Conservation (phyloP, 2,888 invertebrate genomes). For the Aradus depressus region DNA sequence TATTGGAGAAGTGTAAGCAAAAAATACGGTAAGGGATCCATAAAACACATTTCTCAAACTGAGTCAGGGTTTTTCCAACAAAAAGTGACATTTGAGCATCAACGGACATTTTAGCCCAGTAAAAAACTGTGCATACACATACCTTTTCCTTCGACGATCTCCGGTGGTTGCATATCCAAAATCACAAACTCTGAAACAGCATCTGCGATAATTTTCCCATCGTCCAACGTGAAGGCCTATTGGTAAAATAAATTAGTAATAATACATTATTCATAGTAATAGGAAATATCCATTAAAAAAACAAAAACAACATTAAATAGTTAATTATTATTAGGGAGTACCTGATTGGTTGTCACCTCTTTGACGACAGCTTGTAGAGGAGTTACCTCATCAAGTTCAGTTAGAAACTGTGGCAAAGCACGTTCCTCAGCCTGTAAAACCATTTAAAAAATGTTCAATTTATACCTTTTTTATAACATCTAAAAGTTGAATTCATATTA, state of each 20-base stretch:
- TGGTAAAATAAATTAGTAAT: not conserved
- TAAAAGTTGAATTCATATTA: not conserved
- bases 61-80: too few relatives aligned
- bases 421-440: not conserved
- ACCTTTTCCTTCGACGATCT: constrained; percentile 38
- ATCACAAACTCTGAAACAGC: constrained; percentile 40
- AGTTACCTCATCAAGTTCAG: constrained; percentile 13
- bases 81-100: too few relatives aligned
- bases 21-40: too few relatives aligned
- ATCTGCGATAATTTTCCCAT: constrained; percentile 38
- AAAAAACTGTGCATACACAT: not conserved
- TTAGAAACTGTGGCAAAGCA: constrained; percentile 12
- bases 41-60: too few relatives aligned
- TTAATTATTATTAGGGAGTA: not conserved
- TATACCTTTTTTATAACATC: not conserved
- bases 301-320: not conserved
- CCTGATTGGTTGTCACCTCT: constrained; percentile 12
- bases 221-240: constrained; percentile 21
- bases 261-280: not conserved
- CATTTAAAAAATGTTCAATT: not conserved
- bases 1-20: too few relatives aligned
- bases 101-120: too few relatives aligned
- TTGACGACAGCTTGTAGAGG: constrained; percentile 6
- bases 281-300: not conserved
- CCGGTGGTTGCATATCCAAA: constrained; percentile 39